A percentile compares a stretch with the other conserved stretches of the same genome.
These are phyloP conservation scores for Phengaris arion DNA, from an alignment of 2,888 invertebrate species.

Conservation along the genomic window DNA sequence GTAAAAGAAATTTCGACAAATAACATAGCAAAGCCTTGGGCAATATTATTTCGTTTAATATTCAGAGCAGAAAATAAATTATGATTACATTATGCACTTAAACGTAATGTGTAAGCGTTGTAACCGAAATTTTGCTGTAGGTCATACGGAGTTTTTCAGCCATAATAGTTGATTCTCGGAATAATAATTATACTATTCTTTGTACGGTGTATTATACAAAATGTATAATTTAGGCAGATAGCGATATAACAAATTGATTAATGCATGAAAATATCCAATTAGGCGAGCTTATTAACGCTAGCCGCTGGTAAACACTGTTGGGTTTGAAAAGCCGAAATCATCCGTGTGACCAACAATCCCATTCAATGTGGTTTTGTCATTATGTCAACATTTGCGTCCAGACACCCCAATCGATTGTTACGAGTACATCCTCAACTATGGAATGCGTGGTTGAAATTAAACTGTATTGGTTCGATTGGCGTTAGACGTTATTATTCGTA, in stretches of 20 bases:
- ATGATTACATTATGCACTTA: not conserved
- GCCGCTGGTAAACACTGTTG: slow-evolving; percentile 36
- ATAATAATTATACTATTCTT: too few relatives aligned
- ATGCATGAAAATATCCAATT: slow-evolving; percentile 30
- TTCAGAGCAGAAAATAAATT: slow-evolving; percentile 21
- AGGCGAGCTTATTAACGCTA: slow-evolving; percentile 35
- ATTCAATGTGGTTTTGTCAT: slow-evolving; percentile 72
- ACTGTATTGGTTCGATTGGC: not conserved
- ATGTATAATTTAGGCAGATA: too few relatives aligned
- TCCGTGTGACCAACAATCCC: slow-evolving; percentile 56
- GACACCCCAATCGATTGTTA: slow-evolving; percentile 51
- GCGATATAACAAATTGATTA: not conserved
- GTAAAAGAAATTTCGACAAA: slow-evolving; percentile 27
- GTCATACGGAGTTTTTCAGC: not conserved
- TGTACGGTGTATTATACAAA: too few relatives aligned
- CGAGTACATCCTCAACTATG: slow-evolving; percentile 21
- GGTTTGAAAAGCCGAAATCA: slow-evolving; percentile 49
- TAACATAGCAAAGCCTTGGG: slow-evolving; percentile 24
- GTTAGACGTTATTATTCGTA: not conserved
- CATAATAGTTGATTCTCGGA: too few relatives aligned
- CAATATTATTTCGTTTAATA: slow-evolving; percentile 22
- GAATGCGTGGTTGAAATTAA: slow-evolving; percentile 13
- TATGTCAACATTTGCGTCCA: slow-evolving; percentile 69
- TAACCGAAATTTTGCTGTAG: slow-evolving; percentile 7
- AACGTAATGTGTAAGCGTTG: not conserved